Evolutionary conservation across 2,888 invertebrate genomes (phyloP).

Genomic region (Caprella mutica): DNA sequence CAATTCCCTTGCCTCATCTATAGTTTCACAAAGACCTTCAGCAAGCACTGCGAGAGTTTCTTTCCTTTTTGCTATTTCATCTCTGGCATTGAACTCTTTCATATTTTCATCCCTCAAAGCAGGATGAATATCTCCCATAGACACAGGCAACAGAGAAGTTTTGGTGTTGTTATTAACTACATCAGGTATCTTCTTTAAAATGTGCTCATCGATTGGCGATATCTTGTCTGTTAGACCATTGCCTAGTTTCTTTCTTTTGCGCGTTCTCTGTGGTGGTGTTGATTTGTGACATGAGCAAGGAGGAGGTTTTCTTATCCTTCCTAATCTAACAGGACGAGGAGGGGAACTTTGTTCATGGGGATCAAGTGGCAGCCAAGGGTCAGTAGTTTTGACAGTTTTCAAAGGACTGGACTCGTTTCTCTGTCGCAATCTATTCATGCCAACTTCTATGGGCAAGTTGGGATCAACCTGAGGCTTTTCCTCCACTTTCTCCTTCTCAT

Average conservation of each 20-base stretch:
- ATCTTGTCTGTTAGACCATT: background rate
- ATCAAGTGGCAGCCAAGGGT: conserved; percentile 30
- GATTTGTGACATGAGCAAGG: conserved; percentile 30
- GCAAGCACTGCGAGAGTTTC: no score
- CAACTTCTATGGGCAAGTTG: no score
- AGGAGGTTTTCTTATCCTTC: conserved; percentile 22
- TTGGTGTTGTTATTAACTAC: conserved; percentile 5
- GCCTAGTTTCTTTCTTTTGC: no score
- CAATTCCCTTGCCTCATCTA: no score
- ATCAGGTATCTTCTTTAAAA: background rate
- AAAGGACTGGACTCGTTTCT: no score
- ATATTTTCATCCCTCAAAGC: background rate
- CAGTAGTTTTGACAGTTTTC: conserved; percentile 13
- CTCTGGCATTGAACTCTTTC: no score
- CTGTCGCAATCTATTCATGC: conserved; percentile 20
- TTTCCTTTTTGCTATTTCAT: no score
- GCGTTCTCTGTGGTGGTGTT: no score
- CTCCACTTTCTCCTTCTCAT: background rate
- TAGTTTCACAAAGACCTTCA: no score
- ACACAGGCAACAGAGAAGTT: no score
- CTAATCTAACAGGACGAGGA: conserved; percentile 26
- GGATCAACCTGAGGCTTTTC: background rate
- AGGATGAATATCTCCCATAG: background rate
- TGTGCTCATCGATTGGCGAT: conserved; percentile 4
- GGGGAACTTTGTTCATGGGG: conserved; percentile 27